Percentiles rank a stretch among this genome's conserved stretches.
Conservation (phyloP, 2,113 vertebrate genomes). For the Channa argus region DNA sequence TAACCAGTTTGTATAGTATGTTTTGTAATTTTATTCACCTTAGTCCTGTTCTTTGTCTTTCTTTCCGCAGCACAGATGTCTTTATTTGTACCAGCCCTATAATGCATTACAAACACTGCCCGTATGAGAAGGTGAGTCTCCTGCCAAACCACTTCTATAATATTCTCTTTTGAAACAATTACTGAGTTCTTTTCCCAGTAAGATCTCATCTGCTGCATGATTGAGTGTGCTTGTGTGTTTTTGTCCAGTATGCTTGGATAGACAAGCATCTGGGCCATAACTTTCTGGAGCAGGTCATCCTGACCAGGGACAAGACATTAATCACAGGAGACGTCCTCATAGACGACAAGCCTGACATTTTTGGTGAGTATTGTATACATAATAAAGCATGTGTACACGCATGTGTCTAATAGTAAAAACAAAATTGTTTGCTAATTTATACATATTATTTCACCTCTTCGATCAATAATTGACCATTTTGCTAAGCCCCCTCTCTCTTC, state of each 20-base stretch:
- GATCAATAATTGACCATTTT: no score
- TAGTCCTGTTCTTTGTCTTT: constrained; percentile 29
- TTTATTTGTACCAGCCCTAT: constrained; percentile 98
- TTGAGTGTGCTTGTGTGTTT: constrained; percentile 38
- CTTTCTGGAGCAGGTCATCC: constrained; percentile 92
- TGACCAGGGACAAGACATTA: constrained; percentile 95
- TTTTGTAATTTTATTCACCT: not conserved
- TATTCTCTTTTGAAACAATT: not conserved
- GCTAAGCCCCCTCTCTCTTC: no score
- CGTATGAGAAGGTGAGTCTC: constrained; percentile 92
- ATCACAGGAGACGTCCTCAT: constrained; percentile 93
- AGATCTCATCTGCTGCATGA: constrained; percentile 14
- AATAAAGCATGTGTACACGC: not conserved
- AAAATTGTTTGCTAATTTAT: not conserved
- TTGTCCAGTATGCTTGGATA: constrained; percentile 92
- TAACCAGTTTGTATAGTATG: no score
- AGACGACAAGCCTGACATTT: constrained; percentile 93
- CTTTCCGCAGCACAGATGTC: constrained; percentile 90
- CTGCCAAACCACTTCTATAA: constrained; percentile 3
- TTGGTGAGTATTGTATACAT: constrained; percentile 76
- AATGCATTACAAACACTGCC: constrained; percentile 90
- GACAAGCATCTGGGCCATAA: constrained; percentile 92
- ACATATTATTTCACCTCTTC: no score
- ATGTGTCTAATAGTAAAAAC: not conserved
- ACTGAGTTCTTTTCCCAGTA: constrained; percentile 17